phyloP scores from a whole-genome alignment of 2,797 vertebrate genomes.

The Euthynnus affinis region DNA sequence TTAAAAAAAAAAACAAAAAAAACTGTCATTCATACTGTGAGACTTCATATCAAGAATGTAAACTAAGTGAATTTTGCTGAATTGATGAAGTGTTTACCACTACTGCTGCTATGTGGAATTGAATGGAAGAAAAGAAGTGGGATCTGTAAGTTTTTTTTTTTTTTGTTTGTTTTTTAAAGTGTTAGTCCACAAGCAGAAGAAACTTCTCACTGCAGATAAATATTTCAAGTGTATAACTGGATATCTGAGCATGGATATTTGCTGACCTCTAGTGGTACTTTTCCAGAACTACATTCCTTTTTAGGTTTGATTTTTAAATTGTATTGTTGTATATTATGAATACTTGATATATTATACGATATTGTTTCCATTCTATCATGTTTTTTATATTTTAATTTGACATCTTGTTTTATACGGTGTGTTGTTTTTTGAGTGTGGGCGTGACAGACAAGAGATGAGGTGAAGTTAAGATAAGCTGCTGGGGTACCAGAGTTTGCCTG shows the following conservation, averaged over 20 bases:
- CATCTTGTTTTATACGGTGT: constrained; percentile 69
- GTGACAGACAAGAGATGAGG: constrained; percentile 38
- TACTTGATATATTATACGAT: constrained; percentile 77
- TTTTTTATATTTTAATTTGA: constrained; percentile 74
- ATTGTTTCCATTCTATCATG: constrained; percentile 70
- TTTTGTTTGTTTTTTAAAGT: constrained; percentile 1
- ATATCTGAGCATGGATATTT: constrained; percentile 86
- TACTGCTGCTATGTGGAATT: constrained; percentile 73
- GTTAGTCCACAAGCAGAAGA: constrained; percentile 65
- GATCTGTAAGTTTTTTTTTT: constrained; percentile 27
- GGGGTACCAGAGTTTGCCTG: constrained; percentile 65
- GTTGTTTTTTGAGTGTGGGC: constrained; percentile 53
- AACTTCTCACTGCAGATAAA: constrained; percentile 62
- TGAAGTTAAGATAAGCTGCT: constrained; percentile 54
- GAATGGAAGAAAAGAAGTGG: constrained; percentile 22
- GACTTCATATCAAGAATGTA: constrained; percentile 81
- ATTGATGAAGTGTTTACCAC: constrained; percentile 62
- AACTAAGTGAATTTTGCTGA: constrained; percentile 64
- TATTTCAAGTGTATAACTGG: constrained; percentile 74
- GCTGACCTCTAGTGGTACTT: constrained; percentile 86
- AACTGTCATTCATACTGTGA: constrained; percentile 79
- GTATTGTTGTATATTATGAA: constrained; percentile 77
- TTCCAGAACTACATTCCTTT: constrained; percentile 84
- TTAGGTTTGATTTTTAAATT: constrained; percentile 76
- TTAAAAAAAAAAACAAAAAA: constrained; percentile 24